Conservation (phyloP, 2,113 vertebrate species). For the Panurus biarmicus region DNA sequence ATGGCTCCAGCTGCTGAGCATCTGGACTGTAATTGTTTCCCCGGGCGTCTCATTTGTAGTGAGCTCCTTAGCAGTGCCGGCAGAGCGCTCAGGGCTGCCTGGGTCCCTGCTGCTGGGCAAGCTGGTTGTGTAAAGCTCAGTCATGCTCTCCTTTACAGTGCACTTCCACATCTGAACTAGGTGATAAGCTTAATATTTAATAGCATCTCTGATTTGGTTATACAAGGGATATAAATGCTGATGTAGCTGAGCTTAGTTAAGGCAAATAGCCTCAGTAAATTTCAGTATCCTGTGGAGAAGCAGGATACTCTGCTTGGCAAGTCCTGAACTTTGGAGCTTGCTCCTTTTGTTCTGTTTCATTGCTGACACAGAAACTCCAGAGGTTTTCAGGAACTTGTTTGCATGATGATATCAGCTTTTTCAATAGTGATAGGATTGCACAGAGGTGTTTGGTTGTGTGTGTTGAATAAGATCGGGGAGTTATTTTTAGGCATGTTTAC, state of each 20-base stretch:
- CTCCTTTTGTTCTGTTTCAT: background rate
- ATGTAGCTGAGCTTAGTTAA: background rate
- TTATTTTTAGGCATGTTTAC: background rate
- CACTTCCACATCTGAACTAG: background rate
- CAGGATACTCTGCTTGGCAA: background rate
- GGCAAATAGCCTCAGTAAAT: background rate
- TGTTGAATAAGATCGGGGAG: background rate
- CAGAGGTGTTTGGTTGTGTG: background rate
- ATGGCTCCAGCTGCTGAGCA: slow-evolving; percentile 14
- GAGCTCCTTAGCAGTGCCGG: background rate
- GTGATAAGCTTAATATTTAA: background rate
- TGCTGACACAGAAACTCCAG: background rate
- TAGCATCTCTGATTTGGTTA: background rate
- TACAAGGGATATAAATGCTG: background rate
- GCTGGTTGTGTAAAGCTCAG: background rate
- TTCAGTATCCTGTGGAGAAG: background rate
- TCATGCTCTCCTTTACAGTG: background rate
- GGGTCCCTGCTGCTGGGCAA: background rate
- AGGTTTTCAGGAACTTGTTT: background rate
- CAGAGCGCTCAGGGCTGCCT: background rate
- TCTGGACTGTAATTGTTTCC: slow-evolving; percentile 16
- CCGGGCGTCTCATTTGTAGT: background rate
- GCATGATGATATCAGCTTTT: background rate
- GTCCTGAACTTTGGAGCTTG: background rate
- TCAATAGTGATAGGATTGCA: background rate